Evolutionary conservation across 2,797 vertebrate species (phyloP).

Genomic region (Novumbra hubbsi): DNA sequence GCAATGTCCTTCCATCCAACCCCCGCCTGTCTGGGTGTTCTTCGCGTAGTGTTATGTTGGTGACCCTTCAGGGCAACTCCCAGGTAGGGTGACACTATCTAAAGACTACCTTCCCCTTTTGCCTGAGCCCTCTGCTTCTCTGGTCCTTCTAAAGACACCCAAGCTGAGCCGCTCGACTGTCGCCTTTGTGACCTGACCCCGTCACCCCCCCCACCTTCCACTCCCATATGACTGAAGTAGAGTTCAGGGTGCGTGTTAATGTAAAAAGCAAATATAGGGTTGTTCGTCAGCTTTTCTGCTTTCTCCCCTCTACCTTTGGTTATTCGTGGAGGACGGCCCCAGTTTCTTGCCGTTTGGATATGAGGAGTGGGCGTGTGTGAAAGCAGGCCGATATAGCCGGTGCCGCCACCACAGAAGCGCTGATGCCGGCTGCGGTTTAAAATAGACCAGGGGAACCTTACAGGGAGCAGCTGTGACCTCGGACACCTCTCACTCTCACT

Average conservation of each 20-base stretch:
- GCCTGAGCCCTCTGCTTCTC: background rate
- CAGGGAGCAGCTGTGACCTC: constrained; percentile 11
- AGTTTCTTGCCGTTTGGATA: background rate
- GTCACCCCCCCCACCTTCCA: too few species aligned
- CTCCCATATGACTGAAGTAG: too few species aligned
- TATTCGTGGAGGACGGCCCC: background rate
- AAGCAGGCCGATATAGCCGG: constrained; percentile 5
- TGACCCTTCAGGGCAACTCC: background rate
- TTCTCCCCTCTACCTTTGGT: background rate
- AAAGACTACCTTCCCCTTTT: background rate
- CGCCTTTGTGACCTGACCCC: background rate
- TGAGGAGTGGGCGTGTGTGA: background rate
- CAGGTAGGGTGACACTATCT: background rate
- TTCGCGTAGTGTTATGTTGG: background rate
- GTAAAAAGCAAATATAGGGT: too few species aligned
- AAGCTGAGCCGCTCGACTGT: background rate
- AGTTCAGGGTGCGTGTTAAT: too few species aligned
- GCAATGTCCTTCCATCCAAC: background rate
- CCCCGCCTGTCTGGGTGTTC: constrained; percentile 1
- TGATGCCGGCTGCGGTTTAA: constrained; percentile 2
- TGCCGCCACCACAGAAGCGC: background rate
- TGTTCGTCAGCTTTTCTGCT: background rate
- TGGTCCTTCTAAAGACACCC: background rate
- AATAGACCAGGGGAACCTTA: constrained; percentile 12
- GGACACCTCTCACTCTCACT: constrained; percentile 4